Base-by-base conservation (phyloP, 2,797 vertebrate genomes). In the Muraenolepis orangiensis region DNA sequence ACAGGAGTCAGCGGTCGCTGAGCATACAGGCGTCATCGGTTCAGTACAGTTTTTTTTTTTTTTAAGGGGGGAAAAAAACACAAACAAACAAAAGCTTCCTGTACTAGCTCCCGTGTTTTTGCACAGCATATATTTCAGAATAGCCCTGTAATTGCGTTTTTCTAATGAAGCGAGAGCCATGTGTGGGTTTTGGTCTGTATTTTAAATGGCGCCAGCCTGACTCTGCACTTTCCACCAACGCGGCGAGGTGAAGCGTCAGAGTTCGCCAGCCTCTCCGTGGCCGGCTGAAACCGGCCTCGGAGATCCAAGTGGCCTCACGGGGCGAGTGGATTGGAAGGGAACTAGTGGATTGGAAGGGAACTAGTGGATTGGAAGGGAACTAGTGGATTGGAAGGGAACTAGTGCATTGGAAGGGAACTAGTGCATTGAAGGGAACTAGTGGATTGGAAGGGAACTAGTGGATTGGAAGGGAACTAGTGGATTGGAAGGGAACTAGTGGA, bases 131-230 rank as follows among this genome's bases (percentile, higher is more conserved):
- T 26, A 26, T 26, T 64, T 26, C 16, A 64, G 26, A 64, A 26
- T 12, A 3, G 82, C 32, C 61, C 72, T 76, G 73, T 80, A 64
- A 78, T 81, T 80, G 76, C 78, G 80, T 69, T 71, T 78, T 79
- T 82, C 70, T 71, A 73, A 77, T 80, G 42, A n/a, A n/a, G n/a
- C n/a, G 79, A 91, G 89, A 90, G 77, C 91, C 89, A 92, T 34
- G 89, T 92, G 90, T 91, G 87, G 86, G 79, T 69, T 51, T 18
- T 78, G 78, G 79, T 77, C 87, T 76, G 83, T 81, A 77, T 76
- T 87, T 88, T 86, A 86, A 69, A 51, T 74, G 81, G 84, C 77
- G 80, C 85, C 84, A 75, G 18, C 57, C 87, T 87, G 85, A 92
- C 85, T 88, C 85, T 79, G 89, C 90, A 68, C 72, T 90, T 90